Conservation (phyloP, 2,888 invertebrate genomes). For the Periphyllus acericola region DNA sequence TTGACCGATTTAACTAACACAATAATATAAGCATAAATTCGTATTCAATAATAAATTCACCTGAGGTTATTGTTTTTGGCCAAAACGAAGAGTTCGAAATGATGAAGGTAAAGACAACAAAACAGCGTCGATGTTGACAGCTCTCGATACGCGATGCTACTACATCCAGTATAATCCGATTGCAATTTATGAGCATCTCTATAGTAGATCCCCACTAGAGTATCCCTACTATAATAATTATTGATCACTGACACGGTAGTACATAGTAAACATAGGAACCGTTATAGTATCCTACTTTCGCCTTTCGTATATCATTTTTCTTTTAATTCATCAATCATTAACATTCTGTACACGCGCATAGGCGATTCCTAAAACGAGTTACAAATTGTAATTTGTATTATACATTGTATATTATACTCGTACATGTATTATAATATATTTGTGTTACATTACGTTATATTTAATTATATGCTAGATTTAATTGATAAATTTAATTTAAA, state of each 20-base stretch:
- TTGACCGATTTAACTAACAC: background rate
- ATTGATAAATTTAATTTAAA: too few species aligned
- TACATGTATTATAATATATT: too few species aligned
- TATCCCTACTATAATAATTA: conserved; percentile 49
- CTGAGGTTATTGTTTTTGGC: conserved; percentile 16
- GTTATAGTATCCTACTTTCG: conserved; percentile 47
- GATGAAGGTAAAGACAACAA: background rate
- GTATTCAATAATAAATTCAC: conserved; percentile 20
- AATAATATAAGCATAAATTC: background rate
- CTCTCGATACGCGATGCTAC: conserved; percentile 23
- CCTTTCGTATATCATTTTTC: conserved; percentile 36
- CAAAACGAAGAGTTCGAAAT: conserved; percentile 8
- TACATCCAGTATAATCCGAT: conserved; percentile 46
- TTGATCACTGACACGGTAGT: conserved; percentile 6
- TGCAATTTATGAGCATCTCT: conserved; percentile 36
- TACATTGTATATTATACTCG: too few species aligned
- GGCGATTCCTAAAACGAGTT: background rate
- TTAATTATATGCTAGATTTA: too few species aligned
- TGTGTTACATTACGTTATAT: too few species aligned
- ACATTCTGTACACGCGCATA: background rate
- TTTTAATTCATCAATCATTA: conserved; percentile 2
- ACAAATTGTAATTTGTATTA: too few species aligned
- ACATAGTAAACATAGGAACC: conserved; percentile 23
- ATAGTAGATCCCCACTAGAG: conserved; percentile 44
- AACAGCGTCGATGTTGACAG: conserved; percentile 34